Evolutionary conservation across 2,888 invertebrate genomes (phyloP).

Genomic region (Drosophila testacea): DNA sequence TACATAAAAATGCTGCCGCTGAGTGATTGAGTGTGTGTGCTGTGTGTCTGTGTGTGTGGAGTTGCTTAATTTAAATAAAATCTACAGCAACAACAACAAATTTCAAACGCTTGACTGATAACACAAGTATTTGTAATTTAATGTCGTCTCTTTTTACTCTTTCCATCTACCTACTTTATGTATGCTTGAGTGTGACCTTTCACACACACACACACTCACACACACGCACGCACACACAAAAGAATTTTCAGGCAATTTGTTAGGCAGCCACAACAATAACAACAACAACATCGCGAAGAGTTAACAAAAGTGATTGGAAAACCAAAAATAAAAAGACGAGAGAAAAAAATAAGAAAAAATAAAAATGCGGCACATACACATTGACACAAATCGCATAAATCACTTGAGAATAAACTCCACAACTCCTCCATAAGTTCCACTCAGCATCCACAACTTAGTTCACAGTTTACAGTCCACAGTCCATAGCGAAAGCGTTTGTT

Average conservation of each 20-base stretch:
- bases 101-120: slow-evolving; percentile 65
- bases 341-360: not conserved
- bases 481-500: slow-evolving; percentile 41
- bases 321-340: slow-evolving; percentile 24
- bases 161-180: slow-evolving; percentile 28
- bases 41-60: slow-evolving; percentile 25
- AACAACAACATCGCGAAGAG: slow-evolving; percentile 2
- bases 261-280: slow-evolving; percentile 5
- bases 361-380: slow-evolving; percentile 26
- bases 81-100: slow-evolving; percentile 40
- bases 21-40: slow-evolving; percentile 24
- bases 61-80: slow-evolving; percentile 77
- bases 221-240: slow-evolving; percentile 9
- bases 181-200: slow-evolving; percentile 33
- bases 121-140: slow-evolving; percentile 54
- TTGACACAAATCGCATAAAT: slow-evolving; percentile 66
- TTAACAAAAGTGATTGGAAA: slow-evolving; percentile 58
- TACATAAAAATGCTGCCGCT: slow-evolving; percentile 69
- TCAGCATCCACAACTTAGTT: slow-evolving; percentile 2
- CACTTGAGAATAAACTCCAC: slow-evolving; percentile 41
- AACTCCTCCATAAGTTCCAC: not conserved
- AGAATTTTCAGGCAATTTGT: slow-evolving; percentile 54
- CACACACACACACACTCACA: slow-evolving; percentile 10
- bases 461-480: no score
- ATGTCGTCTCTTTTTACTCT: slow-evolving; percentile 20